Conservation (phyloP, 35 echinoderm and acorn worm genomes). For the Chiridota heheva region DNA sequence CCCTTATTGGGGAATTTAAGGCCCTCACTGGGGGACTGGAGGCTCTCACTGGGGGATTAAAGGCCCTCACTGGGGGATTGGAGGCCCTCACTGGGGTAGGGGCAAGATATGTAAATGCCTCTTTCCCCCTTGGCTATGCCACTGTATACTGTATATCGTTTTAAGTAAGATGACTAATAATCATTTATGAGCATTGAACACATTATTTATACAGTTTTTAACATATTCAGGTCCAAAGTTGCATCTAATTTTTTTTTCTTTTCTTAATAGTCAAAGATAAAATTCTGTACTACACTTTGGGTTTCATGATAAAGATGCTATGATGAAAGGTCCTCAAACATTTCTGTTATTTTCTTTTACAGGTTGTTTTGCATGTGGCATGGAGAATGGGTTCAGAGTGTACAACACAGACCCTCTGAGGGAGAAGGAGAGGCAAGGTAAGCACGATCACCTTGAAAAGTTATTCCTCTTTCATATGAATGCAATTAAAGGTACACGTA, state of each 20-base stretch:
- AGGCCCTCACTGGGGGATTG: no score
- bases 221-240: background rate
- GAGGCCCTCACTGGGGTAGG: no score
- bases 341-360: background rate
- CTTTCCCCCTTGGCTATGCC: no score
- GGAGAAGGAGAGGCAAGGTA: conserved; percentile 99
- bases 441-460: background rate
- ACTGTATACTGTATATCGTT: no score
- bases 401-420: conserved; percentile 92
- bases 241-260: background rate
- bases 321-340: background rate
- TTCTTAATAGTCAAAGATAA: background rate
- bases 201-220: background rate
- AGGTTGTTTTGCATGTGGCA: conserved; percentile 99
- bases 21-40: no score
- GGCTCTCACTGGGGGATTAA: no score
- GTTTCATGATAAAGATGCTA: background rate
- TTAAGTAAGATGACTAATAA: background rate
- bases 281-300: background rate
- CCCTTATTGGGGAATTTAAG: no score
- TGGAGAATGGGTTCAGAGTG: conserved; percentile 96
- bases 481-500: background rate
- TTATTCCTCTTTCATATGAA: background rate
- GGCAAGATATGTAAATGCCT: no score
- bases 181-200: background rate